These are phyloP conservation scores for Eulemur coronatus DNA, from an alignment of 2,797 vertebrate genomes.

Conservation along the genomic window DNA sequence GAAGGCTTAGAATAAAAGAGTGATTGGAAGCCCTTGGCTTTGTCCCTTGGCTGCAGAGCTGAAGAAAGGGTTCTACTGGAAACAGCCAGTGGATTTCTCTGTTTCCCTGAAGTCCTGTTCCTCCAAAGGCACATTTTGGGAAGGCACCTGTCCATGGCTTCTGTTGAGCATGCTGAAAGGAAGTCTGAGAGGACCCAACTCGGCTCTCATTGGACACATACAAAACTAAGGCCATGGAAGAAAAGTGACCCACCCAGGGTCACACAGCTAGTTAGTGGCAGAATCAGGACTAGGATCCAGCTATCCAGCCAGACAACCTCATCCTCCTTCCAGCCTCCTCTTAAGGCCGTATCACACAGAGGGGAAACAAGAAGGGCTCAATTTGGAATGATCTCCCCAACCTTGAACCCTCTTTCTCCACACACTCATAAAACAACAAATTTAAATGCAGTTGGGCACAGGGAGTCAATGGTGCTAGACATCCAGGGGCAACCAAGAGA, in stretches of 20 bases:
- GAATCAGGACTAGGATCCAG: neutral
- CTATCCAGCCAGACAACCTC: neutral
- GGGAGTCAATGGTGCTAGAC: neutral
- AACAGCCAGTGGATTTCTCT: neutral
- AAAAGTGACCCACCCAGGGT: neutral
- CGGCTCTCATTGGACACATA: neutral
- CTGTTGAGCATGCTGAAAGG: neutral
- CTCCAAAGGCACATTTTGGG: neutral
- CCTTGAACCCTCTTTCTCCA: slow-evolving; percentile 7
- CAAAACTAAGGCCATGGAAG: neutral
- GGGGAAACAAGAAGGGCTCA: neutral
- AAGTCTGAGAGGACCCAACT: neutral
- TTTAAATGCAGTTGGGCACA: slow-evolving; percentile 9
- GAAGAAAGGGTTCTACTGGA: neutral
- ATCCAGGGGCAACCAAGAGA: slow-evolving; percentile 24
- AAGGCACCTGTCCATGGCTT: neutral
- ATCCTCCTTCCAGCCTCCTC: neutral
- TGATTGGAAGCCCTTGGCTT: neutral
- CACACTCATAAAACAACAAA: slow-evolving; percentile 7
- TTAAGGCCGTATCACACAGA: neutral
- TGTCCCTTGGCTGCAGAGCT: neutral
- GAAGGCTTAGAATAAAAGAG: neutral
- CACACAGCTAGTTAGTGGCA: neutral
- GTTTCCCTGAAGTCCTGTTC: neutral
- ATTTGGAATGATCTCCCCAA: neutral